Conservation (phyloP, 1,140 invertebrate genomes). For the Plectus sambesii region DNA sequence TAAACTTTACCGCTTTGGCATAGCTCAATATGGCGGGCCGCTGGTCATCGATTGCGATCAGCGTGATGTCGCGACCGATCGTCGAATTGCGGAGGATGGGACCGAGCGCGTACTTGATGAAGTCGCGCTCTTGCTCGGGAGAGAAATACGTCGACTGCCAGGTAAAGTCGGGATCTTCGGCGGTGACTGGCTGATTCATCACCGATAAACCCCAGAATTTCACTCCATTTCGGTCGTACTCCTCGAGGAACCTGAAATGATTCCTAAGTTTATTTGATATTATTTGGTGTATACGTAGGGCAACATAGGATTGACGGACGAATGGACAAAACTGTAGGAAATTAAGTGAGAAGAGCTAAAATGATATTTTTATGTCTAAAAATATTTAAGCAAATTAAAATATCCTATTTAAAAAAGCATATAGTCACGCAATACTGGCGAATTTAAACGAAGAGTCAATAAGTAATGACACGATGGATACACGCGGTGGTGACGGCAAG, state of each 20-base stretch:
- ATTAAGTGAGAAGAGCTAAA: too few relatives aligned
- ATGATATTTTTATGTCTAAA: too few relatives aligned
- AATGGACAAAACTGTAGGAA: constrained; percentile 47
- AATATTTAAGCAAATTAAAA: too few relatives aligned
- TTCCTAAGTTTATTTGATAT: too few relatives aligned
- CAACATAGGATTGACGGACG: too few relatives aligned
- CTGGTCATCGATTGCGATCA: constrained; percentile 41
- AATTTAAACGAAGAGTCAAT: too few relatives aligned
- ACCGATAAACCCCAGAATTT: constrained; percentile 57
- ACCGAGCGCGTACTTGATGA: constrained; percentile 29
- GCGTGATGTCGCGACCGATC: constrained; percentile 27
- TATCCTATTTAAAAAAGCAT: too few relatives aligned
- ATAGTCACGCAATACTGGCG: too few relatives aligned
- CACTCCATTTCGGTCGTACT: constrained; percentile 52
- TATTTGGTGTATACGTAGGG: too few relatives aligned
- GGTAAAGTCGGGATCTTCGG: constrained; percentile 47
- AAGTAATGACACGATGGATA: too few relatives aligned
- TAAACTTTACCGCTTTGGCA: constrained; percentile 52
- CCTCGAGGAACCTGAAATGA: constrained; percentile 58
- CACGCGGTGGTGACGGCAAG: too few relatives aligned
- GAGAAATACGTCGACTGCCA: constrained; percentile 67
- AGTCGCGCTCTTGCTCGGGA: constrained; percentile 47
- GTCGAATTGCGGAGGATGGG: constrained; percentile 20
- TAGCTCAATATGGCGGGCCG: constrained; percentile 57
- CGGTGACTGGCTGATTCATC: constrained; percentile 54